phyloP scores from a whole-genome alignment of 2,113 vertebrate genomes.

The Aptenodytes forsteri region DNA sequence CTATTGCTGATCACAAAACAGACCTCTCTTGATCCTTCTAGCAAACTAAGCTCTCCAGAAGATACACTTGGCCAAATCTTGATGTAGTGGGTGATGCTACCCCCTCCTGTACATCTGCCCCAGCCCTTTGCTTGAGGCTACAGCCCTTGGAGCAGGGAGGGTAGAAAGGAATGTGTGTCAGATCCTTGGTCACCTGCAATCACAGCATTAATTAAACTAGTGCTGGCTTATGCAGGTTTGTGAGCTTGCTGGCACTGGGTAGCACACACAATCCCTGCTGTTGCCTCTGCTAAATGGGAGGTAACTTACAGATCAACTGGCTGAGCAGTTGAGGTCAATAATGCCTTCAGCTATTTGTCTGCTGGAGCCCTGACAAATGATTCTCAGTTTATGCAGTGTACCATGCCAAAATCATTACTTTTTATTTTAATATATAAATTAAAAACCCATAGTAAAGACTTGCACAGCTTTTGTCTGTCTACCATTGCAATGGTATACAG shows the following conservation, averaged over 20 bases:
- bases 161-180: background rate
- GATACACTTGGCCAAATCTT: background rate
- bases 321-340: background rate
- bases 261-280: background rate
- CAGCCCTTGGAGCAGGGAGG: background rate
- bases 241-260: background rate
- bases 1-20: background rate
- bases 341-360: background rate
- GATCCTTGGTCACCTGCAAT: background rate
- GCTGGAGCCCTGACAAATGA: conserved; percentile 19
- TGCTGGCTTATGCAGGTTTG: fast-evolving
- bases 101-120: background rate
- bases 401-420: conserved; percentile 57
- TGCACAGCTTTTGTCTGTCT: conserved; percentile 50
- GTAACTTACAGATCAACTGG: background rate
- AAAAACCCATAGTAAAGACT: conserved; percentile 15
- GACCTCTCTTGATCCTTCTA: background rate
- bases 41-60: background rate
- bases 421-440: conserved; percentile 70
- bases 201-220: background rate
- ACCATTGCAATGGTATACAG: conserved; percentile 12
- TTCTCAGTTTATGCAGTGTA: conserved; percentile 37
- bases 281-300: background rate
- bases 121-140: background rate
- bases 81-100: background rate